Conservation (phyloP, 1,140 invertebrate genomes). For the Coelopa frigida region DNA sequence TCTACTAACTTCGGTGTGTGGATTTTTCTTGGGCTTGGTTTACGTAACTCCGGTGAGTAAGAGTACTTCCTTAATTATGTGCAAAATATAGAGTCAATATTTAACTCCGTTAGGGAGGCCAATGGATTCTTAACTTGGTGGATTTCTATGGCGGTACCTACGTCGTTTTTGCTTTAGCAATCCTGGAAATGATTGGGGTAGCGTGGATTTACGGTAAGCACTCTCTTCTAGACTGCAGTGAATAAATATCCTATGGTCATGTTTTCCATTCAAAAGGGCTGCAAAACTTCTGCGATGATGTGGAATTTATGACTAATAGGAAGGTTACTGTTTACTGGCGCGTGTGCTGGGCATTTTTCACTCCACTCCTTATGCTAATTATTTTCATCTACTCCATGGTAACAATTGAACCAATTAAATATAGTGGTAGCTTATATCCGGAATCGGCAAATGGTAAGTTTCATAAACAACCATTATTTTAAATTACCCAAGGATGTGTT, state of each 20-base stretch:
- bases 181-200: slow-evolving; percentile 62
- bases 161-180: slow-evolving; percentile 66
- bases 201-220: slow-evolving; percentile 71
- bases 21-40: slow-evolving; percentile 63
- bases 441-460: slow-evolving; percentile 39
- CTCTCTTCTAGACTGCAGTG: background rate
- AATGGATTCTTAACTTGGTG: slow-evolving; percentile 75
- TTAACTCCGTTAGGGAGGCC: slow-evolving; percentile 64
- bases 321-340: slow-evolving; percentile 69
- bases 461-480: background rate
- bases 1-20: slow-evolving; percentile 49
- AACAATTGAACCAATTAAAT: slow-evolving; percentile 49
- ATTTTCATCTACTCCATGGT: slow-evolving; percentile 60
- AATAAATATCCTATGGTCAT: background rate
- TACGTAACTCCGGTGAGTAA: slow-evolving; percentile 67
- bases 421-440: slow-evolving; percentile 47
- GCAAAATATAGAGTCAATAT: slow-evolving; percentile 5
- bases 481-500: background rate
- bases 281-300: slow-evolving; percentile 63
- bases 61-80: background rate
- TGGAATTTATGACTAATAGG: slow-evolving; percentile 71
- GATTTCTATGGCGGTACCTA: slow-evolving; percentile 80
- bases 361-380: slow-evolving; percentile 61
- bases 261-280: slow-evolving; percentile 46
- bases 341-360: slow-evolving; percentile 70